Percentiles rank a stretch among this genome's conserved stretches.
Conservation (phyloP, 1,140 invertebrate species). For the Heterodera carotae region DNA sequence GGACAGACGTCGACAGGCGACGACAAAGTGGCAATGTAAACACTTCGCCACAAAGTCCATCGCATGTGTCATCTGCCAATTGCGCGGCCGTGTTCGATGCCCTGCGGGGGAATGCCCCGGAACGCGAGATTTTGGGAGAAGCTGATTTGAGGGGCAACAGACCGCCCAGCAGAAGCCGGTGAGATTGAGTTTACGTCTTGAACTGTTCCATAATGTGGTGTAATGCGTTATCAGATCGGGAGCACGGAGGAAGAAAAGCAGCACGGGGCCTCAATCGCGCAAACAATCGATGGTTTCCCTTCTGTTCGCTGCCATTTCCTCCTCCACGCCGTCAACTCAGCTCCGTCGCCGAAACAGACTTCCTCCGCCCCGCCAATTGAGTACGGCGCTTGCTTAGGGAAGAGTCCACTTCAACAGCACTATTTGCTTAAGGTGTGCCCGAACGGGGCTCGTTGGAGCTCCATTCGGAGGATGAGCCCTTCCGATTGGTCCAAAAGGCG, state of each 20-base stretch:
- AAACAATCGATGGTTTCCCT: not conserved
- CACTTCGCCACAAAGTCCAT: not conserved
- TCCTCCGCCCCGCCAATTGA: conserved; percentile 19
- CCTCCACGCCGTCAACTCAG: not conserved
- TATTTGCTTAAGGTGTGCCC: not conserved
- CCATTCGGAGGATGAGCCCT: conserved; percentile 9
- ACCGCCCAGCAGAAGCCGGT: not conserved
- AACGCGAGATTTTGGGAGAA: not conserved
- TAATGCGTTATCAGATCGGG: not conserved
- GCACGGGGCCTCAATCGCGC: not conserved
- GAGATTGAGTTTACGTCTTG: not conserved
- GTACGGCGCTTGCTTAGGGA: not conserved
- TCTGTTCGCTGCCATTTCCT: not conserved
- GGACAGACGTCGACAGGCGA: not conserved
- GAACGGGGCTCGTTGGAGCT: not conserved
- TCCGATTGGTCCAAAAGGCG: conserved; percentile 15
- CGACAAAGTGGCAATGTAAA: not conserved
- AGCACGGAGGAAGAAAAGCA: not conserved
- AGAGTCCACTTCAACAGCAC: not conserved
- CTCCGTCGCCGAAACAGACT: not conserved
- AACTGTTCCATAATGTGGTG: not conserved
- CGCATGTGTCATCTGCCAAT: not conserved
- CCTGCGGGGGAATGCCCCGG: not conserved
- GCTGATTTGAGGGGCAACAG: not conserved
- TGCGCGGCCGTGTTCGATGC: not conserved